Evolutionary conservation across 2,888 invertebrate species (phyloP).

Genomic region (Chrysotoxum bicinctum): DNA sequence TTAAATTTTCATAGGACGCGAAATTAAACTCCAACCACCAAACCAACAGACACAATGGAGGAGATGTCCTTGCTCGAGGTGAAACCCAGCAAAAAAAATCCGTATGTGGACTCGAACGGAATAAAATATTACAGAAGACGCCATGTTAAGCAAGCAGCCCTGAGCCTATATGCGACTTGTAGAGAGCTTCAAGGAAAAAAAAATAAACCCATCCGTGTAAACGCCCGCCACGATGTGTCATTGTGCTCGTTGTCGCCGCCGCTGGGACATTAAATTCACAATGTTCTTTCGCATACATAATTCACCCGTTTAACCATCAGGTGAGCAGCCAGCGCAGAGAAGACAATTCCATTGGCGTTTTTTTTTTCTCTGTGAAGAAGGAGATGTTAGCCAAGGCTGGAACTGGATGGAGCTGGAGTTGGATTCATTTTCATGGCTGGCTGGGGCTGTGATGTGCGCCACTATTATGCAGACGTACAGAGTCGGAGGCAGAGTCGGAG

Average conservation of each 20-base stretch:
- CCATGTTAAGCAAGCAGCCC: conserved; percentile 23
- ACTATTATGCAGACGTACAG: not conserved
- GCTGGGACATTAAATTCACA: conserved; percentile 58
- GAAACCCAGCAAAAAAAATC: not conserved
- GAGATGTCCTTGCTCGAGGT: conserved; percentile 33
- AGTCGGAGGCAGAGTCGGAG: not conserved
- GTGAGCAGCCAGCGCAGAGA: conserved; percentile 52
- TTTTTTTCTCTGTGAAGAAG: not conserved
- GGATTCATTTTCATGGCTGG: conserved; percentile 1
- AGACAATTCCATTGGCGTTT: conserved; percentile 61
- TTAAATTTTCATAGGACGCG: conserved; percentile 69
- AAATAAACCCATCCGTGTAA: conserved; percentile 11
- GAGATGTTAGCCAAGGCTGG: conserved; percentile 14
- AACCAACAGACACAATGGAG: not conserved
- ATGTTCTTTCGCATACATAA: conserved; percentile 68
- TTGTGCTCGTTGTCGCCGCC: conserved; percentile 35
- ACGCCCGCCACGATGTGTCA: conserved; percentile 32
- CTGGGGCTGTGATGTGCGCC: conserved; percentile 44
- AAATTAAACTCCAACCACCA: conserved; percentile 45
- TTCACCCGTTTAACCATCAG: conserved; percentile 73
- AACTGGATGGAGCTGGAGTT: not conserved
- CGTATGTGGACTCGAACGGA: conserved; percentile 45
- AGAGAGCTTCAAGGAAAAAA: not conserved
- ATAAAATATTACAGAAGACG: conserved; percentile 48
- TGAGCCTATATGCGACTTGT: conserved; percentile 33